Percentiles rank a stretch among this genome's conserved stretches.
Conservation (phyloP, 2,797 vertebrate species). For the Spondyliosoma cantharus region DNA sequence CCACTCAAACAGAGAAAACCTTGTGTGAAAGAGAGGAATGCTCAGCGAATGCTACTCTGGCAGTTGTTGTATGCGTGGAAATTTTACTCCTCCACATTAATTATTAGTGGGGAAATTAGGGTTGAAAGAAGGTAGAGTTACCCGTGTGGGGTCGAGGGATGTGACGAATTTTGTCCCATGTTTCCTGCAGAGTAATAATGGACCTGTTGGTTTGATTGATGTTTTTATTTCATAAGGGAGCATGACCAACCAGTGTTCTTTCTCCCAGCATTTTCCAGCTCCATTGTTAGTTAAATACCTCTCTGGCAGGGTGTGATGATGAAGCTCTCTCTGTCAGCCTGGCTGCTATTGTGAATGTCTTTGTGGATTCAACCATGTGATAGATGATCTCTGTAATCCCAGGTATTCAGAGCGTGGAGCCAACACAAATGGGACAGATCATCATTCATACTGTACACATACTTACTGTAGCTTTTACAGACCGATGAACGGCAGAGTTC, state of each 20-base stretch:
- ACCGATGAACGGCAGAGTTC: conserved; percentile 11
- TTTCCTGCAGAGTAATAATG: not conserved
- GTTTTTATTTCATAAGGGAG: not conserved
- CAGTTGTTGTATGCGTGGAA: conserved; percentile 28
- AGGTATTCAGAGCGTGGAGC: conserved; percentile 26
- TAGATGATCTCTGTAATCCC: conserved; percentile 46
- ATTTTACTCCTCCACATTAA: conserved; percentile 4
- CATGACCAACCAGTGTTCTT: not conserved
- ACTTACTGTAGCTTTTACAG: conserved; percentile 32
- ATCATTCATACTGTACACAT: conserved; percentile 30
- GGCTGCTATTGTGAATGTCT: conserved; percentile 30
- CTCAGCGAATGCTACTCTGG: not conserved
- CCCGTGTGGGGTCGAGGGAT: not conserved
- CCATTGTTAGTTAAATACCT: conserved; percentile 18
- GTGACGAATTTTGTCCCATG: not conserved
- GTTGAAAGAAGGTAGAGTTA: not conserved
- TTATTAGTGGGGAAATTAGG: conserved; percentile 2
- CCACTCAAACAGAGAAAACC: conserved; percentile 46
- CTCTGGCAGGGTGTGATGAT: conserved; percentile 14
- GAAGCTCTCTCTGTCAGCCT: conserved; percentile 10
- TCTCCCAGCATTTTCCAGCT: not conserved
- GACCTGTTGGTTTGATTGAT: not conserved
- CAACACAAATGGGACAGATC: conserved; percentile 19
- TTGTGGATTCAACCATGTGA: conserved; percentile 34
- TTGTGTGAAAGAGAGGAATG: conserved; percentile 49